These are phyloP conservation scores for Sparidentex hasta DNA, from an alignment of 2,797 vertebrate species.

Conservation along the genomic window DNA sequence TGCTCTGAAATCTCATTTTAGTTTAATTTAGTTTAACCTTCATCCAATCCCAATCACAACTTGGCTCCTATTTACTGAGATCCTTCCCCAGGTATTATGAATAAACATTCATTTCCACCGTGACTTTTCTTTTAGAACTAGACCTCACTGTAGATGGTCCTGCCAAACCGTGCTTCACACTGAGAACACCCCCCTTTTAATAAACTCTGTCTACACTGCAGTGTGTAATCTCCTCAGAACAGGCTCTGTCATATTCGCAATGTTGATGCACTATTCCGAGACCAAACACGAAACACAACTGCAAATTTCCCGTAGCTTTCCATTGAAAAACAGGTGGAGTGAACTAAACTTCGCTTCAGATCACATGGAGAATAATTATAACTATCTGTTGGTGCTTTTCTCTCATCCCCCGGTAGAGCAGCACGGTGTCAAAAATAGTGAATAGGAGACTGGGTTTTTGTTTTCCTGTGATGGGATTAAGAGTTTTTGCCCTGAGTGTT, in stretches of 20 bases:
- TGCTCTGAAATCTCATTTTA: conserved; percentile 9
- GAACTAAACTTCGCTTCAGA: conserved; percentile 14
- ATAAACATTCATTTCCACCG: background rate
- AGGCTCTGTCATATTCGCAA: background rate
- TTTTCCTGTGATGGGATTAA: conserved; percentile 65
- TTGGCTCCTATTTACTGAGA: conserved; percentile 8
- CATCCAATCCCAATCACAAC: conserved; percentile 2
- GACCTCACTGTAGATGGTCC: conserved; percentile 2
- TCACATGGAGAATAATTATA: conserved; percentile 24
- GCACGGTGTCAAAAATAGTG: conserved; percentile 29
- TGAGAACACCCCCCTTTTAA: background rate
- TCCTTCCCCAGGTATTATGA: background rate
- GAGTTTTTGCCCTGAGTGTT: conserved; percentile 36
- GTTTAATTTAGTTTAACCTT: background rate
- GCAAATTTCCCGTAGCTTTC: background rate
- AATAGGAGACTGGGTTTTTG: conserved; percentile 38
- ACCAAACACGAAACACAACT: conserved; percentile 1
- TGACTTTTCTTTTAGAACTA: background rate
- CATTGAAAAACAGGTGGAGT: conserved; percentile 18
- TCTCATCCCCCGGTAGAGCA: conserved; percentile 38
- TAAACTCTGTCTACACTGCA: background rate
- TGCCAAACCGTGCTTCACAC: background rate
- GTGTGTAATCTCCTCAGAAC: conserved; percentile 23
- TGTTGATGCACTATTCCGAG: conserved; percentile 5
- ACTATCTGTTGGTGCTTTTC: conserved; percentile 27